These are phyloP conservation scores for Ips nitidus DNA, from an alignment of 1,140 invertebrate species.

Conservation along the genomic window DNA sequence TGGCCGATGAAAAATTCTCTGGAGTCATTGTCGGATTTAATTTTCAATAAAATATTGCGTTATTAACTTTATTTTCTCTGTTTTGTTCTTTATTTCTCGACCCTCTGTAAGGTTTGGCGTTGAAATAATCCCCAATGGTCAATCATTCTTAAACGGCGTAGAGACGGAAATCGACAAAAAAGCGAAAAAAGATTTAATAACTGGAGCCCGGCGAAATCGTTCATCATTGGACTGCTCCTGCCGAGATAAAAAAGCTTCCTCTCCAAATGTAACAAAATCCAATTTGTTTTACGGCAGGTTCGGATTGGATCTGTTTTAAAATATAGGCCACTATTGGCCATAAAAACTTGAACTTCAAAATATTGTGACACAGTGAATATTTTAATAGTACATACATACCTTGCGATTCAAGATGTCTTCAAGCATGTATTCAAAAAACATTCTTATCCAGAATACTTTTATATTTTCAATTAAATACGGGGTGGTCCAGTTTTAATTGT, in stretches of 20 bases:
- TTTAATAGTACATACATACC: too few species aligned
- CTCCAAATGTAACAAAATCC: slow-evolving; percentile 27
- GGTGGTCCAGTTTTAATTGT: too few species aligned
- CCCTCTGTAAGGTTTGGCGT: not conserved
- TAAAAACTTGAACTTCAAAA: too few species aligned
- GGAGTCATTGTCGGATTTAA: not conserved
- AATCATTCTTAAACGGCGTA: slow-evolving; percentile 24
- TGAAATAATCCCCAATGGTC: slow-evolving; percentile 29
- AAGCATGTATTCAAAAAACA: too few species aligned
- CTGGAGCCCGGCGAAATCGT: slow-evolving; percentile 30
- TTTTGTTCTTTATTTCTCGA: slow-evolving; percentile 5
- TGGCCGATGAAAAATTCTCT: too few species aligned
- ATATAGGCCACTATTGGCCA: too few species aligned
- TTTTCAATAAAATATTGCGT: slow-evolving; percentile 29
- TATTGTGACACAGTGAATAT: too few species aligned
- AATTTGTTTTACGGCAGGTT: slow-evolving; percentile 18
- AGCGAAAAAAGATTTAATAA: slow-evolving; percentile 37
- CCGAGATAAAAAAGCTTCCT: slow-evolving; percentile 33
- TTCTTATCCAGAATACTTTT: too few species aligned
- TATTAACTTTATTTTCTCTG: not conserved
- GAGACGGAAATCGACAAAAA: slow-evolving; percentile 32
- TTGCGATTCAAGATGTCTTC: too few species aligned
- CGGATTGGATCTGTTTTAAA: not conserved
- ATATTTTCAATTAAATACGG: too few species aligned
- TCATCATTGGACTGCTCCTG: slow-evolving; percentile 32